Conservation (phyloP, 2,888 invertebrate genomes). For the Ectropis crepuscularia region DNA sequence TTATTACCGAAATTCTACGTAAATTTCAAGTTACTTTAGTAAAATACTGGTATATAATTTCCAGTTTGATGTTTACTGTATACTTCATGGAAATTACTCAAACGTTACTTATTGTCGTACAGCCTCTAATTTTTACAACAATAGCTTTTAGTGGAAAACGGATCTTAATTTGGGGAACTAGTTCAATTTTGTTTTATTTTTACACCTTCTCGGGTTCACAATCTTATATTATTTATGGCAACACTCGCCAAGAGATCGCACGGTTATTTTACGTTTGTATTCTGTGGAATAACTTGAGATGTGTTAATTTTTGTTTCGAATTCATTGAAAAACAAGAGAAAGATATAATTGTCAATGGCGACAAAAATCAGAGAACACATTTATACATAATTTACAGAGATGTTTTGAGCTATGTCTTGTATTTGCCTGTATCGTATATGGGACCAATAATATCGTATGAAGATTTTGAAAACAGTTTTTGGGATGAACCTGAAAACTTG, state of each 20-base stretch:
- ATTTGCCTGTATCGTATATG: conserved; percentile 91
- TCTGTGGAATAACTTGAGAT: conserved; percentile 90
- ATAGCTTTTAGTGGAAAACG: conserved; percentile 76
- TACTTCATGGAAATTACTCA: conserved; percentile 78
- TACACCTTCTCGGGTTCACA: conserved; percentile 79
- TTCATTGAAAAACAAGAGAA: conserved; percentile 64
- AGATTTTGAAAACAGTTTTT: conserved; percentile 85
- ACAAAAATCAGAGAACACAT: conserved; percentile 8
- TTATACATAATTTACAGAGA: conserved; percentile 63
- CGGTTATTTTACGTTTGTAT: conserved; percentile 82
- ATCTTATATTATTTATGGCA: conserved; percentile 70
- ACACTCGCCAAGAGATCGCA: conserved; percentile 76
- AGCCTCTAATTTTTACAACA: conserved; percentile 81
- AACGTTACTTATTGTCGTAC: conserved; percentile 76
- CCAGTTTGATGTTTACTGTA: conserved; percentile 77
- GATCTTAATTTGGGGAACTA: conserved; percentile 82
- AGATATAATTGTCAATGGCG: conserved; percentile 25
- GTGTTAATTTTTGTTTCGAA: conserved; percentile 90
- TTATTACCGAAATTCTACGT: conserved; percentile 80
- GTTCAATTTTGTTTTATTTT: conserved; percentile 73
- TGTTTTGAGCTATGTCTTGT: conserved; percentile 90
- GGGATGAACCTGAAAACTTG: conserved; percentile 50
- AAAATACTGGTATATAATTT: conserved; percentile 82
- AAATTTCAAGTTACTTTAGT: conserved; percentile 55
- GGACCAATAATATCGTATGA: conserved; percentile 93